These are phyloP conservation scores for Rhabdomys dilectus DNA, from an alignment of 2,113 vertebrate genomes.

Conservation along the genomic window DNA sequence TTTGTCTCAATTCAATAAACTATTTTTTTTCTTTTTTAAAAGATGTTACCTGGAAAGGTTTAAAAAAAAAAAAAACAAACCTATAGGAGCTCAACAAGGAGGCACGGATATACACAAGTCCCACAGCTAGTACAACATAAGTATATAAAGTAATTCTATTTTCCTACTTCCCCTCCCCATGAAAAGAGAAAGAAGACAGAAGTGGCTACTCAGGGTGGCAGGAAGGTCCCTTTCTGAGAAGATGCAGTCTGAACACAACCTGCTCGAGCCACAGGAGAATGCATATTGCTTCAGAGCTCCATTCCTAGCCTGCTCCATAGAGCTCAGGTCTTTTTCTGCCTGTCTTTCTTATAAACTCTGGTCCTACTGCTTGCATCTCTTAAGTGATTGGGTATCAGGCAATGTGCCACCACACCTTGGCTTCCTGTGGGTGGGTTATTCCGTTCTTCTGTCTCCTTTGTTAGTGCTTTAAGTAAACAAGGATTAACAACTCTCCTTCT, in stretches of 20 bases:
- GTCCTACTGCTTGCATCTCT: background rate
- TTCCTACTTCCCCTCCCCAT: background rate
- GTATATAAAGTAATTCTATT: background rate
- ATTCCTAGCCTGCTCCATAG: background rate
- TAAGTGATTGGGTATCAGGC: background rate
- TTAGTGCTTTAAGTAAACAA: slow-evolving; percentile 15
- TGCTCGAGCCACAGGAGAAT: background rate
- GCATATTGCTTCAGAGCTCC: background rate
- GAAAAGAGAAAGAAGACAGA: background rate
- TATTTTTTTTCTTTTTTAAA: background rate
- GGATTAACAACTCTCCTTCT: background rate
- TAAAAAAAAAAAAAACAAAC: background rate
- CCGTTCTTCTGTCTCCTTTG: background rate
- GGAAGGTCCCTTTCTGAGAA: background rate
- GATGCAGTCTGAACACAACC: background rate
- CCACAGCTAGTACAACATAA: background rate
- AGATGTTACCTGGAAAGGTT: background rate
- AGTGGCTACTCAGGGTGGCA: background rate
- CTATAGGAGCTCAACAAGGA: background rate
- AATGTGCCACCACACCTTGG: background rate
- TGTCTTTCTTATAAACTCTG: background rate
- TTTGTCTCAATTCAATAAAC: slow-evolving; percentile 25
- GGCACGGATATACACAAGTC: background rate
- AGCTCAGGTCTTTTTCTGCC: background rate
- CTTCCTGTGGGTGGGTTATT: background rate